Conservation (phyloP, 2,797 vertebrate species). For the Liasis olivaceus region DNA sequence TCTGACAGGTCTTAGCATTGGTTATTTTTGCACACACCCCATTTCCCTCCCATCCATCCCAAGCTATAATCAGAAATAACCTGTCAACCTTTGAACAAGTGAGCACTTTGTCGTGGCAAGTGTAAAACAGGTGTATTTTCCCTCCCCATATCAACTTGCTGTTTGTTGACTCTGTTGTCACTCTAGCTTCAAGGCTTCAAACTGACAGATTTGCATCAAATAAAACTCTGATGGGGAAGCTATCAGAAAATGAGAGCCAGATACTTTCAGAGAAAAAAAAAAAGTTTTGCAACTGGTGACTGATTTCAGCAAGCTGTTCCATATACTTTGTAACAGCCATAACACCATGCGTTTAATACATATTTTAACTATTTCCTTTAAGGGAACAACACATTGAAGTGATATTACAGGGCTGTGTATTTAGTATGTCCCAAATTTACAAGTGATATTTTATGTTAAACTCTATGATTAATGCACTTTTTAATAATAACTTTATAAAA, state of each 20-base stretch:
- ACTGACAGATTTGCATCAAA: conserved; percentile 36
- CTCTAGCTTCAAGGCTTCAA: conserved; percentile 17
- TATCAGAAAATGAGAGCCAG: conserved; percentile 21
- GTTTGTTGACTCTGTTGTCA: conserved; percentile 27
- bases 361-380: background rate
- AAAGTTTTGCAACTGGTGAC: conserved; percentile 21
- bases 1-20: conserved; percentile 19
- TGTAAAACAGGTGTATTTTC: conserved; percentile 26
- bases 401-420: background rate
- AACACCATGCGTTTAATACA: background rate
- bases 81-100: conserved; percentile 13
- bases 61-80: conserved; percentile 19
- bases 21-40: background rate
- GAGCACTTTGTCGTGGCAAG: background rate
- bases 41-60: background rate
- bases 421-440: background rate
- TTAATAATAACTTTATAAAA: too few species aligned
- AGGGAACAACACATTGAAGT: conserved; percentile 11
- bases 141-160: conserved; percentile 29
- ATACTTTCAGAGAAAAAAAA: conserved; percentile 27
- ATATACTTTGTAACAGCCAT: conserved; percentile 10
- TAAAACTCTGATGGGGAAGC: conserved; percentile 15
- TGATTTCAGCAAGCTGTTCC: conserved; percentile 19
- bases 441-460: background rate
- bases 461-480: background rate